A percentile compares a stretch with the other conserved stretches of the same genome.
phyloP scores from a whole-genome alignment of 2,797 vertebrate genomes.

The Phalanger gymnotis region DNA sequence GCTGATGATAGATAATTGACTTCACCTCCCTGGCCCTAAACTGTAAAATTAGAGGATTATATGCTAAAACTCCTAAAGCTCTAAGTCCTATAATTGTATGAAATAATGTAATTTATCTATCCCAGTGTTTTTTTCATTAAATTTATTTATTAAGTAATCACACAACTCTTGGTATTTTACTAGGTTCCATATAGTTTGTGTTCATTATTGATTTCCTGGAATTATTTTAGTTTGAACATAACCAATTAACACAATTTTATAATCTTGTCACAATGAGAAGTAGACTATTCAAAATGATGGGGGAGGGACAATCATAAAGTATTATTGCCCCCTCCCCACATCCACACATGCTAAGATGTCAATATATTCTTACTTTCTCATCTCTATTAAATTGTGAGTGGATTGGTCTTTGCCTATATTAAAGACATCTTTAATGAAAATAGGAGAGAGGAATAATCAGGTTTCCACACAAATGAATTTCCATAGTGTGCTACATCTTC shows the following conservation, averaged over 20 bases:
- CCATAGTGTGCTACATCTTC: not conserved
- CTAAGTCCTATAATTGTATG: not conserved
- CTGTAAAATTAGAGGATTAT: not conserved
- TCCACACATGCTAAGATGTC: not conserved
- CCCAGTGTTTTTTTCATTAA: not conserved
- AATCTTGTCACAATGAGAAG: not conserved
- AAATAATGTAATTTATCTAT: not conserved
- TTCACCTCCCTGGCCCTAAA: not conserved
- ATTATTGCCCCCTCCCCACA: not conserved
- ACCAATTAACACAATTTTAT: not conserved
- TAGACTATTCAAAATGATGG: not conserved
- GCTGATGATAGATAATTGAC: not conserved
- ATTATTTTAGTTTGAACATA: not conserved
- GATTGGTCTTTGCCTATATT: not conserved
- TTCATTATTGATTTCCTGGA: not conserved
- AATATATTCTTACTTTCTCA: not conserved
- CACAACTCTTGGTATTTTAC: not conserved
- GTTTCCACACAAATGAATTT: not conserved
- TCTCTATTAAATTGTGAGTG: not conserved
- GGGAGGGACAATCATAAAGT: not conserved
- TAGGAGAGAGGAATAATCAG: not conserved
- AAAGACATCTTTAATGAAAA: not conserved
- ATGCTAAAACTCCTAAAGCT: not conserved
- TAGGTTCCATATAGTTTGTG: not conserved
- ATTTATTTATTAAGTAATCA: not conserved